Evolutionary conservation across 1,140 invertebrate genomes (phyloP).

Genomic region (Hormaphis cornu): DNA sequence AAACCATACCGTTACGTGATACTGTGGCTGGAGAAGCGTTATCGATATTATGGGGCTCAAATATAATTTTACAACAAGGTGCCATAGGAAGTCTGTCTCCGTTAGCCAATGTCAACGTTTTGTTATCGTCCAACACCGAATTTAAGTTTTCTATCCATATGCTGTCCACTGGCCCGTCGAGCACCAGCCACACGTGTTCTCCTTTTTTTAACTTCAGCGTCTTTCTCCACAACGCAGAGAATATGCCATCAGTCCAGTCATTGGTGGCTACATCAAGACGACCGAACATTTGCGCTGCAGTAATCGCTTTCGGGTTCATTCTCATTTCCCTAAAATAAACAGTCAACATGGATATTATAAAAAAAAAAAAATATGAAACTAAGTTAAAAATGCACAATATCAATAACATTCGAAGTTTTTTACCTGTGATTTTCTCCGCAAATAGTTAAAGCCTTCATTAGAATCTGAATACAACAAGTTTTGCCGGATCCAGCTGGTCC

Average conservation of each 20-base stretch:
- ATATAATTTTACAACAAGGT: conserved; percentile 86
- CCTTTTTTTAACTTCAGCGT: conserved; percentile 78
- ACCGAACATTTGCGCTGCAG: conserved; percentile 95
- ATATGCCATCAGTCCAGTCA: conserved; percentile 97
- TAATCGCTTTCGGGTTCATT: conserved; percentile 98
- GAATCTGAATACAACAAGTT: conserved; percentile 82
- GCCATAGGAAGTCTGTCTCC: conserved; percentile 89
- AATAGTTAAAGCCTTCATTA: conserved; percentile 86
- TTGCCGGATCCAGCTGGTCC: conserved; percentile 93
- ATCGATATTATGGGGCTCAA: conserved; percentile 93
- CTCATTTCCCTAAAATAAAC: conserved; percentile 68
- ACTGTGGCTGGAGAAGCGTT: conserved; percentile 94
- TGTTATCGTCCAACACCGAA: conserved; percentile 91
- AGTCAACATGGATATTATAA: background rate
- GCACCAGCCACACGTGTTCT: conserved; percentile 81
- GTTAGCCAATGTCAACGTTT: conserved; percentile 85
- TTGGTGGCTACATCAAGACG: conserved; percentile 91
- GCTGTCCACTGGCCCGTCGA: conserved; percentile 91
- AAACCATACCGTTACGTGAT: conserved; percentile 93
- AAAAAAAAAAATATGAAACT: conserved; percentile 7
- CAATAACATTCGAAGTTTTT: background rate
- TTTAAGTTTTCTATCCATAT: conserved; percentile 98
- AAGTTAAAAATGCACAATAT: background rate
- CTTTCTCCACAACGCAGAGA: conserved; percentile 90
- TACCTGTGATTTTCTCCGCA: conserved; percentile 72